These are phyloP conservation scores for Noctua fimbriata DNA, from an alignment of 2,888 invertebrate genomes.

Conservation along the genomic window DNA sequence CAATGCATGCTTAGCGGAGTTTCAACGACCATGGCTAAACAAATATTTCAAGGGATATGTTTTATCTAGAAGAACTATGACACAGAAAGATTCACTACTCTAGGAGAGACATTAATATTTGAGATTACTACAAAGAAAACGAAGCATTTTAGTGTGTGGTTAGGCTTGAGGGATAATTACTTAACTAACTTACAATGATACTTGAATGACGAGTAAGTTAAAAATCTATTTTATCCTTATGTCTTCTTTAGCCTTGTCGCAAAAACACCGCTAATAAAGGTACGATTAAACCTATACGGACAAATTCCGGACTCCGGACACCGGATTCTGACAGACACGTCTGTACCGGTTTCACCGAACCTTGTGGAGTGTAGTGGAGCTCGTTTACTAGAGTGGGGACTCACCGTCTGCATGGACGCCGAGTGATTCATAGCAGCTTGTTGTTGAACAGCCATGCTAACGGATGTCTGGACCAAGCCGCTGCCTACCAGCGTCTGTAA, in stretches of 20 bases:
- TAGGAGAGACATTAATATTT: background rate
- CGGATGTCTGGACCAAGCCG: conserved; percentile 84
- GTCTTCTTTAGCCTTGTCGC: conserved; percentile 4
- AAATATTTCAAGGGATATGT: background rate
- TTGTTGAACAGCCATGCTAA: conserved; percentile 82
- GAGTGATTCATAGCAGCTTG: conserved; percentile 76
- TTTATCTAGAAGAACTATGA: background rate
- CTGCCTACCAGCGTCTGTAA: conserved; percentile 79
- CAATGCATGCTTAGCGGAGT: conserved; percentile 18
- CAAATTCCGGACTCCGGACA: background rate
- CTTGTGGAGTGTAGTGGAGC: background rate
- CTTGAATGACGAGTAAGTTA: background rate
- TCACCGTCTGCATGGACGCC: conserved; percentile 81
- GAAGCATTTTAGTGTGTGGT: background rate
- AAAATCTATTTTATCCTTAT: background rate
- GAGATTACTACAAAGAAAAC: background rate
- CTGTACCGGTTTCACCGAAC: background rate
- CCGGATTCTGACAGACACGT: background rate
- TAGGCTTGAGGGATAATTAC: background rate
- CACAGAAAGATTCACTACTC: too few relatives aligned
- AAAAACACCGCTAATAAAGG: conserved; percentile 2
- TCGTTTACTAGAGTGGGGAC: conserved; percentile 43
- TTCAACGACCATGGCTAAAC: background rate
- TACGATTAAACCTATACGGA: background rate
- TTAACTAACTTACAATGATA: background rate